Evolutionary conservation across 2,113 vertebrate genomes (phyloP).

Genomic region (Anas platyrhynchos): DNA sequence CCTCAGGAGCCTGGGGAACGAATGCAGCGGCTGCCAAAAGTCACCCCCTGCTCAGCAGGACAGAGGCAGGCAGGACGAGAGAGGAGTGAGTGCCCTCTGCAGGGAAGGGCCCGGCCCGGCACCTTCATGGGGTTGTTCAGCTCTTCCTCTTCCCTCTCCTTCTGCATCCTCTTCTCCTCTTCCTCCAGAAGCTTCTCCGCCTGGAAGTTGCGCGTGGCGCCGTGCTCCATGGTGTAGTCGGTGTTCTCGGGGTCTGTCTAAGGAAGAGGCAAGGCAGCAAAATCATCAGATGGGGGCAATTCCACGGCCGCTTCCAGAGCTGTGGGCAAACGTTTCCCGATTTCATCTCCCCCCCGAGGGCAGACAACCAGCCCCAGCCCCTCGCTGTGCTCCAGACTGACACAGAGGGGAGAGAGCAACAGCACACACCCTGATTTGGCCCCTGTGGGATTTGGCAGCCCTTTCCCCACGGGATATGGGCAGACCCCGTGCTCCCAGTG

Average conservation of each 20-base stretch:
- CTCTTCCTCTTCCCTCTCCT: constrained; percentile 94
- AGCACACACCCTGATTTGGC: accelerated
- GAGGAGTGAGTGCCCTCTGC: neutral
- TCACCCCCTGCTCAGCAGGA: neutral
- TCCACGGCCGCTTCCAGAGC: neutral
- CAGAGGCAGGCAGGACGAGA: neutral
- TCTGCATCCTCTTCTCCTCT: constrained; percentile 89
- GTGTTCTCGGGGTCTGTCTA: constrained; percentile 97
- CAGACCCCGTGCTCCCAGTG: neutral
- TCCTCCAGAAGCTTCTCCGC: constrained; percentile 95
- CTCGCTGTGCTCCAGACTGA: neutral
- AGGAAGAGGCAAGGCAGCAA: neutral
- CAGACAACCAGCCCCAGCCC: no score
- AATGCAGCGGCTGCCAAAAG: accelerated
- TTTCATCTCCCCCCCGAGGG: neutral
- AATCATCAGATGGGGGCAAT: accelerated
- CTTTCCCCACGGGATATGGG: neutral
- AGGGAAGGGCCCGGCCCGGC: accelerated
- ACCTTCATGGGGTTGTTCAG: constrained; percentile 99
- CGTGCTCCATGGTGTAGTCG: constrained; percentile 95
- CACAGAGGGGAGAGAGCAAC: accelerated
- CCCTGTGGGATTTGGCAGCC: neutral
- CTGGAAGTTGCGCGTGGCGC: constrained; percentile 94
- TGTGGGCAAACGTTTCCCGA: accelerated
- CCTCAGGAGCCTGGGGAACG: neutral